These are phyloP conservation scores for Anticlea derivata DNA, from an alignment of 2,888 invertebrate species.

Conservation along the genomic window DNA sequence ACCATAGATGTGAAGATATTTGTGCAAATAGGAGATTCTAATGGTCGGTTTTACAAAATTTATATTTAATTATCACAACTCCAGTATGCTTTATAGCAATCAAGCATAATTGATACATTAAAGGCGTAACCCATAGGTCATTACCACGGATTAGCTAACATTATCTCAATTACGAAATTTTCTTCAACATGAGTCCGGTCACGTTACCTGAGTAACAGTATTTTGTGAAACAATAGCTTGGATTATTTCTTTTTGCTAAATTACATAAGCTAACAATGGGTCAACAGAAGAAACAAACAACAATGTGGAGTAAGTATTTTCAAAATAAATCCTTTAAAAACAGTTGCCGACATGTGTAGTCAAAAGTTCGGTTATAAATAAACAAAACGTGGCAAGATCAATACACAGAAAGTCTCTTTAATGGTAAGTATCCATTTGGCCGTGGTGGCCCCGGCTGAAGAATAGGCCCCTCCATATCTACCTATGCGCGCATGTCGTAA, in stretches of 20 bases:
- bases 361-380: conserved; percentile 12
- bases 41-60: neutral
- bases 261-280: conserved; percentile 48
- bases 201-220: conserved; percentile 56
- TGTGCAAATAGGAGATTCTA: too few species aligned
- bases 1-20: too few species aligned
- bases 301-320: conserved; percentile 33
- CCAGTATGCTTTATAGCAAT: too few species aligned
- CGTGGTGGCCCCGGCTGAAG: too few species aligned
- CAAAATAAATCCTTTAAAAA: conserved; percentile 16
- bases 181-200: conserved; percentile 45
- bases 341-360: conserved; percentile 13
- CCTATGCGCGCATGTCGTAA: too few species aligned
- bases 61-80: neutral
- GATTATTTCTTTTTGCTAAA: conserved; percentile 47
- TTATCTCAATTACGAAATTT: conserved; percentile 52
- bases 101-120: too few species aligned
- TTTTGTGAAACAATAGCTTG: conserved; percentile 53
- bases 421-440: too few species aligned
- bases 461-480: too few species aligned
- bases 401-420: neutral
- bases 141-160: conserved; percentile 34
- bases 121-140: too few species aligned
- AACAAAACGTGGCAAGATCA: conserved; percentile 13
- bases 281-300: conserved; percentile 47